Conservation (phyloP, 1,140 invertebrate genomes). For the Phymorhynchus buccinoides region DNA sequence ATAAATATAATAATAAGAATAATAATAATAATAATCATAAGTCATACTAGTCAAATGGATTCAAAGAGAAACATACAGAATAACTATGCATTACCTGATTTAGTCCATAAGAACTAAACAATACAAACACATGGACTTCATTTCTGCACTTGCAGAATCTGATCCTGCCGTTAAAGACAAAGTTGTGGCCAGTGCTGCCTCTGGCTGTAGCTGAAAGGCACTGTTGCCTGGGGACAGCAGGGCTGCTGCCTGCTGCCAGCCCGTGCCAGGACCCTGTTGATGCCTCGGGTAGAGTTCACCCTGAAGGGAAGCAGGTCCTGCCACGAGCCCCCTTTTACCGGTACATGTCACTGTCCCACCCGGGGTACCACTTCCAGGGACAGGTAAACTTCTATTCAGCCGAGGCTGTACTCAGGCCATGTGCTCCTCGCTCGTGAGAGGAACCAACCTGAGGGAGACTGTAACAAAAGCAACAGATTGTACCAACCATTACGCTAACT, state of each 20-base stretch:
- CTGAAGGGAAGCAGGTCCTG: conserved; percentile 4
- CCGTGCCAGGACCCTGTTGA: neutral
- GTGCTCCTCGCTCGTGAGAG: neutral
- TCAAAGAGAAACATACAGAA: too few species aligned
- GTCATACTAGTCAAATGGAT: too few species aligned
- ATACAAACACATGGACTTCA: too few species aligned
- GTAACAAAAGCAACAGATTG: neutral
- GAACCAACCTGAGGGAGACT: neutral
- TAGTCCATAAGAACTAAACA: too few species aligned
- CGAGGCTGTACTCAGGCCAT: neutral
- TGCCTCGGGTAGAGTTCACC: conserved; percentile 4
- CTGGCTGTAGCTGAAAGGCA: neutral
- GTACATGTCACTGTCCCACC: neutral
- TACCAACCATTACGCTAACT: too few species aligned
- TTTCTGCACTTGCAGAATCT: neutral
- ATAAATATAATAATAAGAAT: too few species aligned
- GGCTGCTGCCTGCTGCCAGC: neutral
- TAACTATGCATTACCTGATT: too few species aligned
- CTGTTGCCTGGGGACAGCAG: neutral
- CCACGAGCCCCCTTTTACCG: conserved; percentile 9
- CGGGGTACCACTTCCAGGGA: neutral
- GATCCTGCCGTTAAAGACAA: neutral
- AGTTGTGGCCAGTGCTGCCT: neutral
- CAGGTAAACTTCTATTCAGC: neutral
- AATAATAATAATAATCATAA: too few species aligned